Conservation (phyloP, 2,113 vertebrate genomes). For the Desmodus rotundus region DNA sequence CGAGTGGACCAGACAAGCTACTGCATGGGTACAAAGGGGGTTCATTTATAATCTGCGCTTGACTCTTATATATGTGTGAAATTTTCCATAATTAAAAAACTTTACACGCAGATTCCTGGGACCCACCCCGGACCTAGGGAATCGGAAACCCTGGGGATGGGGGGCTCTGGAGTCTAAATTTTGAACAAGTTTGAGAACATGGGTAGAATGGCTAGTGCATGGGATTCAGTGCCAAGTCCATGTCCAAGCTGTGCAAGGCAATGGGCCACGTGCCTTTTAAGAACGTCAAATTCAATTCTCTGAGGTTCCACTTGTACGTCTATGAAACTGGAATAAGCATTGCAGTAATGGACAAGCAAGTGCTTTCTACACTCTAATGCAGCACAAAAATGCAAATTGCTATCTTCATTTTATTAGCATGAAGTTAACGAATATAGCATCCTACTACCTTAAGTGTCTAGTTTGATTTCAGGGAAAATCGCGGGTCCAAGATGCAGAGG, state of each 20-base stretch:
- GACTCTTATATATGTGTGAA: background rate
- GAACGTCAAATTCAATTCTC: background rate
- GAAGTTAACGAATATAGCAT: background rate
- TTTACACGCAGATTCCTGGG: background rate
- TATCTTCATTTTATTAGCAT: background rate
- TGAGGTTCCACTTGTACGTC: background rate
- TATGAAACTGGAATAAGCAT: background rate
- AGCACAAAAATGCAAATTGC: background rate
- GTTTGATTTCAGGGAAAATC: background rate
- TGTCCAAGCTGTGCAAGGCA: background rate
- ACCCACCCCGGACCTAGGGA: background rate
- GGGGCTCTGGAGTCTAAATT: background rate
- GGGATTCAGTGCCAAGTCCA: background rate
- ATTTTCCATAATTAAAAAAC: background rate
- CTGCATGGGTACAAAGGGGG: background rate
- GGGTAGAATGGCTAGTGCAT: background rate
- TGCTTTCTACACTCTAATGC: background rate
- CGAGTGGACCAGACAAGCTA: background rate
- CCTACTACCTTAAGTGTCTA: background rate
- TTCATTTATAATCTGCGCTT: background rate
- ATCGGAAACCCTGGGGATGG: background rate
- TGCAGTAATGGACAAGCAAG: background rate
- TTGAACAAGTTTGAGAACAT: background rate
- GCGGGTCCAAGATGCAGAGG: background rate
- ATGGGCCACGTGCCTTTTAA: background rate